Conservation (phyloP, 2,113 vertebrate species). For the Phycodurus eques region DNA sequence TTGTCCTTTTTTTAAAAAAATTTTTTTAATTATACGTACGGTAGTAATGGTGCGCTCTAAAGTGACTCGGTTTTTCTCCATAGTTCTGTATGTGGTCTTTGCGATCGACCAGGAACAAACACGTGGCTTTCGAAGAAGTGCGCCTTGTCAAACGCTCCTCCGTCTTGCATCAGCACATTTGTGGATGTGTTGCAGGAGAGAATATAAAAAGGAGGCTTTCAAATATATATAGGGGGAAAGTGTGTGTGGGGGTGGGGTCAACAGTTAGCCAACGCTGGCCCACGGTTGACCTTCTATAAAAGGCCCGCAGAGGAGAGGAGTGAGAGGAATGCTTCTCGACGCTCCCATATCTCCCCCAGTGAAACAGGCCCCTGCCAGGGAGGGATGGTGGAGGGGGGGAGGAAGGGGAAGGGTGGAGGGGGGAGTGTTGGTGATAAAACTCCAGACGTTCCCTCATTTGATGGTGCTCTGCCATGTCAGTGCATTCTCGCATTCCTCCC, state of each 20-base stretch:
- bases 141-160: slow-evolving; percentile 24
- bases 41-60: not conserved
- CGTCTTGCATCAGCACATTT: slow-evolving; percentile 25
- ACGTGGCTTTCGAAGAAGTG: slow-evolving; percentile 16
- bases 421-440: slow-evolving; percentile 84
- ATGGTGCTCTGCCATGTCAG: slow-evolving; percentile 86
- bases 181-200: not conserved
- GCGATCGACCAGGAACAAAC: slow-evolving; percentile 9
- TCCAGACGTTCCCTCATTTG: slow-evolving; percentile 94
- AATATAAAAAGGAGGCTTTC: slow-evolving; percentile 14
- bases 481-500: slow-evolving; percentile 79
- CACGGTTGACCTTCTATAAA: slow-evolving; percentile 84
- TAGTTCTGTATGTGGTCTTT: not conserved
- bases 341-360: slow-evolving; percentile 60
- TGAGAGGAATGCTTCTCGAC: slow-evolving; percentile 78
- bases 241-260: slow-evolving; percentile 68
- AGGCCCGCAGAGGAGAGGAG: slow-evolving; percentile 60
- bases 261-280: slow-evolving; percentile 82
- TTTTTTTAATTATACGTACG: not conserved
- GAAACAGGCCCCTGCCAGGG: slow-evolving; percentile 75
- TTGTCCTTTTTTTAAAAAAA: not conserved
- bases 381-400: slow-evolving; percentile 12
- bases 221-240: not conserved
- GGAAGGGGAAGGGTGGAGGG: slow-evolving; percentile 2
- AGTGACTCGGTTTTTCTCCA: not conserved